Percentiles rank a stretch among this genome's conserved stretches.
Conservation (phyloP, 1,140 invertebrate species). For the Magallana ariakensis region DNA sequence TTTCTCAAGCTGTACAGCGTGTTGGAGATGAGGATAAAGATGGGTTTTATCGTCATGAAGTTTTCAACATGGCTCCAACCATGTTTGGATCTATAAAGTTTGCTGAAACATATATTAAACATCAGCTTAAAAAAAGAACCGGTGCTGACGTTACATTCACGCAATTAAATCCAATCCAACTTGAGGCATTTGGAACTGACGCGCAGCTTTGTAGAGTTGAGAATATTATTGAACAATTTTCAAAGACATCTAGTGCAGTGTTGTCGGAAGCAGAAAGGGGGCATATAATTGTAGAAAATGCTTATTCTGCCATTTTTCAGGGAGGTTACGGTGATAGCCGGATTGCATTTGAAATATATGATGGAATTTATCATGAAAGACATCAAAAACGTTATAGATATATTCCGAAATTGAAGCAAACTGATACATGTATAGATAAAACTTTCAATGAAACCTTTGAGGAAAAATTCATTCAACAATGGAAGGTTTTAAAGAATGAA, state of each 20-base stretch:
- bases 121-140: neutral
- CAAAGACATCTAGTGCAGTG: neutral
- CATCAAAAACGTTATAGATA: too few relatives aligned
- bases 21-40: neutral
- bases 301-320: conserved; percentile 4
- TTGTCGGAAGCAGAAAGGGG: neutral
- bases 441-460: too few relatives aligned
- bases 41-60: neutral
- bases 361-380: too few relatives aligned
- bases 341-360: too few relatives aligned
- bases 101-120: conserved; percentile 33
- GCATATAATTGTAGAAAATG: conserved; percentile 20
- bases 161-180: neutral
- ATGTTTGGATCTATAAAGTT: conserved; percentile 24
- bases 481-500: too few relatives aligned
- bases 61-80: conserved; percentile 8
- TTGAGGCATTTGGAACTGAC: conserved; percentile 29
- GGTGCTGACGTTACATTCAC: conserved; percentile 9
- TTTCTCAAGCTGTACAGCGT: too few relatives aligned
- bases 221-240: conserved; percentile 10
- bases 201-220: conserved; percentile 14
- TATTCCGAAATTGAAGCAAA: too few relatives aligned
- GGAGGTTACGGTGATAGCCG: neutral
- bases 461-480: too few relatives aligned
- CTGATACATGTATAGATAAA: too few relatives aligned